Evolutionary conservation across 2,113 vertebrate genomes (phyloP), one percentile per base, ranked within the genome.

Genomic region (Cyanoderma ruficeps): DNA sequence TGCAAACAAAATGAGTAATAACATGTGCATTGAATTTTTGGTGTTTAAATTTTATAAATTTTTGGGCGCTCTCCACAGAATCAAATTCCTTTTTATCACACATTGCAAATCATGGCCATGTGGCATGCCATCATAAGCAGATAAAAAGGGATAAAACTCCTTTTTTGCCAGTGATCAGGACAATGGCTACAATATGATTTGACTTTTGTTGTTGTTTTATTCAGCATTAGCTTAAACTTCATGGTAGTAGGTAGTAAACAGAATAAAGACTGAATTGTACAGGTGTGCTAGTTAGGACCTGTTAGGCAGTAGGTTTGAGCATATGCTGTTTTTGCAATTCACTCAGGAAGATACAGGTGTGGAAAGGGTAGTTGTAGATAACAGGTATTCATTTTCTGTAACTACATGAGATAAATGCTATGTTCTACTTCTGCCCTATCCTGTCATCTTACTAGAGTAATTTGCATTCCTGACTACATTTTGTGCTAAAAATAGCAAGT

Each of bases 401-500:
- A 47, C 17, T 42, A 53, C 41, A 67, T 60, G 47, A 64, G 13
- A 87, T 84, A 30, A 22, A 63, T 42, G 2, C 13, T 80, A 7
- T 87, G 59, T 35, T 94, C 42, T 78, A 74, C 37, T 93, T 93
- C 56, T 80, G n/a, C 41, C 6, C 5, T 85, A 33, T 44, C 19
- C 18, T 78, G 41, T 69, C 12, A 4, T 82, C 33, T 87, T 91
- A 37, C 21, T 87, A 15, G n/a, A 64, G 70, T 90, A 83, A 93
- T 94, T 95, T 95, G 31, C 57, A 92, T 87, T 91, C 42, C 68
- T 91, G 55, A 83, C 64, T 89, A 59, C 11, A 63, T 60, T 79
- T 69, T 81, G 10, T 82, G 39, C 47, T 94, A 94, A 96, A 90
- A 91, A 90, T 94, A 96, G 7, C 44, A 81, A 83, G 56, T 95